Base-by-base conservation (phyloP, 2,113 vertebrate genomes). In the Atrichornis clamosus region DNA sequence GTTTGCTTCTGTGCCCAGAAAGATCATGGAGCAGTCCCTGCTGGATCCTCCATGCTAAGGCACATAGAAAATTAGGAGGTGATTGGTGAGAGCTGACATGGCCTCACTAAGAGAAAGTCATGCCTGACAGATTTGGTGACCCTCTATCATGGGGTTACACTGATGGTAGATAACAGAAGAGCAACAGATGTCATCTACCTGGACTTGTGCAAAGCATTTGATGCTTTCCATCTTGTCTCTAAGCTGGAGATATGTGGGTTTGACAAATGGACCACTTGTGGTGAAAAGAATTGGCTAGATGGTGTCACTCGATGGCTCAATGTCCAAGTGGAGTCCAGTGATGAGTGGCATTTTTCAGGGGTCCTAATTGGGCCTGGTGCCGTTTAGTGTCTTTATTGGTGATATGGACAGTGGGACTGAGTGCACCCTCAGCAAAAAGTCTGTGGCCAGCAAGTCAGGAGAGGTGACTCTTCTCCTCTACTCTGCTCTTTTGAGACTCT, bases 111-210 rank as follows among this genome's bases (percentile, higher is more conserved):
- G 37, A 60, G 33, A 37, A 69, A 52, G 44, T 28, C 6, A 27
- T 37, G 46, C 33, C 63, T 44, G 46, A 77, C 10, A 33, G 33
- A 33, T 60, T 4, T 33, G 46, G 17, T 24, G 42, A 13, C 19
- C 4, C 60, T 32, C 11, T 60, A 5, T 33, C 9, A 37, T 23
- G 53, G 21, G 9, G 17, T 77, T 44, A 37, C 9, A 73, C 10
- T 33, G 14, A 39, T 27, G 15, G 13, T 33, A 68, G 32, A 23
- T 33, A 37, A 37, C 4, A 7, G 27, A 59, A 68, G 33, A 52
- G 14, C 18, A 37, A 15, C 18, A 52, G 53, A 44, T 0, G 0
- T 52, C 7, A 19, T 60, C 33, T 52, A 37, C 12, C 14, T 2
- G 3, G 33, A 35, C 9, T 37, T 52, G 27, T 69, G 46, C 35